Base-by-base conservation (phyloP, 2,113 vertebrate genomes). In the Accipiter cooperii region DNA sequence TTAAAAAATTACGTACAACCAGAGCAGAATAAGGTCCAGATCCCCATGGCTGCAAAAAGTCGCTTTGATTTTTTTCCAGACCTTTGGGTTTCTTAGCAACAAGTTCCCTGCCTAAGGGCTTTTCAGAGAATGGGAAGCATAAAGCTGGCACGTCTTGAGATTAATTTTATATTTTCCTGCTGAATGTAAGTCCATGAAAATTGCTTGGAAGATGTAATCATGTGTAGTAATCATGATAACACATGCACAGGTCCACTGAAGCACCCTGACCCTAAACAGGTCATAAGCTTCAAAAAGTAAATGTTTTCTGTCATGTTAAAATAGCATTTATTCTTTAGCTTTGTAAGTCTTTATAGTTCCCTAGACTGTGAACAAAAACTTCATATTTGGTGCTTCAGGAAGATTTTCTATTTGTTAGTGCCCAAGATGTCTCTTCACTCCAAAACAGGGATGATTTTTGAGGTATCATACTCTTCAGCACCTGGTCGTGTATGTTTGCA, bases 1-100 rank as follows among this genome's bases (percentile, higher is more conserved):
- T 97, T 97, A 97, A 97, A 97, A 97, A 96, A 95, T 90, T 89
- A 97, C 94, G 87, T 96, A 96, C 57, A 95, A 89, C 79, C 40
- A 65, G 74, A 95, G 92, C 78, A 46, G 12, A 90, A 66, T 93
- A 84, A 82, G 94, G 95, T 84, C 86, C 57, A 52, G 69, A 89
- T 96, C 93, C 94, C 97, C 14, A 75, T 80, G 90, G 96, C 95
- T 57, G 90, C 90, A 94, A 96, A 93, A 88, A 96, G 85, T 95
- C 93, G 2, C 78, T 87, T 52, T 87, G 96, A 97, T 97, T 97
- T 95, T 93, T 90, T 93, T 95, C 96, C 92, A 80, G 89, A 91
- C 52, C 44, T 74, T 79, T 71, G 74, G 70, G 64, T 95, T 97
- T 96, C 96, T 92, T 89, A 89, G 95, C 87, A 96, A 85, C 58